phyloP scores from a whole-genome alignment of 2,797 vertebrate species.

The Pantherophis alleghaniensis region DNA sequence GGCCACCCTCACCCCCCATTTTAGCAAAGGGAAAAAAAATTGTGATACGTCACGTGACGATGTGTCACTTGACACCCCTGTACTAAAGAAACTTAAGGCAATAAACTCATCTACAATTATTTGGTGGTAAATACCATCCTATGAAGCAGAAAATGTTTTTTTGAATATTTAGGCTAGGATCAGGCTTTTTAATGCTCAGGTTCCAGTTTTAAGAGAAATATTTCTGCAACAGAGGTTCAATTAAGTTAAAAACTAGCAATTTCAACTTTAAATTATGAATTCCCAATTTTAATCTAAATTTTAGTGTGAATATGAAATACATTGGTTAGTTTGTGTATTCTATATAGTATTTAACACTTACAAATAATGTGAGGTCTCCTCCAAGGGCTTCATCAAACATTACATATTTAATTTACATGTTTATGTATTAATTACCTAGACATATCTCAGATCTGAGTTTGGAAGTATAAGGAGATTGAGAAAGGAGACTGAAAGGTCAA shows the following conservation, averaged over 20 bases:
- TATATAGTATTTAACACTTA: background rate
- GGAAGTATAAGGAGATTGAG: background rate
- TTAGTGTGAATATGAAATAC: background rate
- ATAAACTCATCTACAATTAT: background rate
- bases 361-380: background rate
- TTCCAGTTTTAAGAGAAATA: background rate
- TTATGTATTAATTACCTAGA: background rate
- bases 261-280: background rate
- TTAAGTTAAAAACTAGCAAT: background rate
- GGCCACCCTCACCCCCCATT: too few species aligned
- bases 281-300: background rate
- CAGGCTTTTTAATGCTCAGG: background rate
- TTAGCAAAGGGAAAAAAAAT: rapidly evolving
- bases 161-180: background rate
- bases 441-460: background rate
- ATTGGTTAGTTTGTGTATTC: background rate
- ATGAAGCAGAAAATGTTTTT: background rate
- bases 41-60: too few species aligned
- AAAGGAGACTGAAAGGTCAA: background rate
- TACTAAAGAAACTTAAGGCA: background rate
- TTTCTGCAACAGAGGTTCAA: background rate
- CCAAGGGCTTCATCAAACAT: background rate
- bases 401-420: background rate
- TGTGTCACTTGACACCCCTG: too few species aligned
- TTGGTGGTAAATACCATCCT: background rate